These are phyloP conservation scores for Cataglyphis rosenhaueri DNA, from an alignment of 2,888 invertebrate species.

Conservation along the genomic window DNA sequence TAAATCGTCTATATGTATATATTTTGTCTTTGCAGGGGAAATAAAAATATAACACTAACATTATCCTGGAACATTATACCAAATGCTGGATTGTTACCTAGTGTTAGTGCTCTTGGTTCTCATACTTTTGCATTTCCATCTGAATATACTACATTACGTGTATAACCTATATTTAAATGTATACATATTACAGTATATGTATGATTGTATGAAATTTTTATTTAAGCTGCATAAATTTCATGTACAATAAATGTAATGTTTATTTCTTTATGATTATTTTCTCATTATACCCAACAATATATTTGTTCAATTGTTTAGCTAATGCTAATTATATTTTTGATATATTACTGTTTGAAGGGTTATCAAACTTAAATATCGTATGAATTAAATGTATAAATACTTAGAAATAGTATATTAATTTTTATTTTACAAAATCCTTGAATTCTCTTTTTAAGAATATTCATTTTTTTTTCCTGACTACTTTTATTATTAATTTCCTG, in stretches of 20 bases:
- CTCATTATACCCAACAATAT: conserved; percentile 6
- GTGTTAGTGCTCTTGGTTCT: conserved; percentile 92
- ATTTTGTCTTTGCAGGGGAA: conserved; percentile 89
- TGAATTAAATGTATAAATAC: conserved; percentile 16
- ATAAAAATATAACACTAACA: conserved; percentile 97
- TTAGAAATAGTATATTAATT: conserved; percentile 1
- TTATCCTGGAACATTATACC: conserved; percentile 99
- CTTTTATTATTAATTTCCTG: conserved; percentile 3
- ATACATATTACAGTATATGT: conserved; percentile 56
- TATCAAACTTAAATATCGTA: neutral
- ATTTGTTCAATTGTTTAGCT: neutral
- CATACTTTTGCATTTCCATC: conserved; percentile 96
- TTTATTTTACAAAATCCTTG: conserved; percentile 19
- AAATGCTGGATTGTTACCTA: conserved; percentile 97
- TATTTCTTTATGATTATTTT: conserved; percentile 57
- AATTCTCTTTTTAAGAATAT: conserved; percentile 1
- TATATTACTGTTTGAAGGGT: neutral
- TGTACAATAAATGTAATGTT: conserved; percentile 68
- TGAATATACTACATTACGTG: conserved; percentile 92
- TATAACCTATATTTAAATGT: conserved; percentile 83
- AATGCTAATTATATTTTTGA: neutral
- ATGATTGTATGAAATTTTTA: conserved; percentile 63
- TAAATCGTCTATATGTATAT: conserved; percentile 30
- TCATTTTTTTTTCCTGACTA: neutral
- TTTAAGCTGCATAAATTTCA: conserved; percentile 61